Evolutionary conservation across 2,113 vertebrate species (phyloP).

Genomic region (Cisticola juncidis): DNA sequence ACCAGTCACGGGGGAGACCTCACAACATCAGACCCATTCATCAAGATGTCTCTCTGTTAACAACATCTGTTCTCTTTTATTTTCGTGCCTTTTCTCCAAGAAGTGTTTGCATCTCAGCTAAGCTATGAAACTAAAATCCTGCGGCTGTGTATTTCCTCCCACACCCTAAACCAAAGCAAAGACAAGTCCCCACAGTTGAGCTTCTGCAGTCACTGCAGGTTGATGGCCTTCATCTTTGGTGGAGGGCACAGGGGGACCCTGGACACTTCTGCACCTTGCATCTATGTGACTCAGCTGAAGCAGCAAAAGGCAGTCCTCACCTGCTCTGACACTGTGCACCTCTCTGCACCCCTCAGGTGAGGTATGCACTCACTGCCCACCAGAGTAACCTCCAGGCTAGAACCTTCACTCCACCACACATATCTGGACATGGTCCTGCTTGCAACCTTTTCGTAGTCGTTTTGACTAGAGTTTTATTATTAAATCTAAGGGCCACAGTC

Average conservation of each 20-base stretch:
- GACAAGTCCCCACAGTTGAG: accelerated
- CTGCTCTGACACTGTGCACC: accelerated
- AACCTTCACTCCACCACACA: neutral
- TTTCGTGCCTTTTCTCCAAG: neutral
- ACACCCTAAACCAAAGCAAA: accelerated
- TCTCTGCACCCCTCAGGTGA: neutral
- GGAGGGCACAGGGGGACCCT: neutral
- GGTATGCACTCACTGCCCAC: accelerated
- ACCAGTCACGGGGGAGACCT: neutral
- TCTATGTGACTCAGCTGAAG: neutral
- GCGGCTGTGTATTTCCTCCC: neutral
- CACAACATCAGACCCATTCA: neutral
- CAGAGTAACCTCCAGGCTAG: neutral
- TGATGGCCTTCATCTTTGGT: neutral
- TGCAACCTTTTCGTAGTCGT: neutral
- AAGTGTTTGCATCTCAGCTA: neutral
- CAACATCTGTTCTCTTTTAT: neutral
- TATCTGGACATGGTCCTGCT: neutral
- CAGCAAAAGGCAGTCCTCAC: neutral
- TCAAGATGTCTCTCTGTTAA: neutral
- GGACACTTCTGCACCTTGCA: accelerated
- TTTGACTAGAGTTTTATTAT: neutral
- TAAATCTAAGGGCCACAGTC: neutral
- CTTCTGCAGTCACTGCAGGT: accelerated
- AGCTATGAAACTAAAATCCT: neutral